Conservation (phyloP, 1,140 invertebrate genomes). For the Nasonia longicornis region DNA sequence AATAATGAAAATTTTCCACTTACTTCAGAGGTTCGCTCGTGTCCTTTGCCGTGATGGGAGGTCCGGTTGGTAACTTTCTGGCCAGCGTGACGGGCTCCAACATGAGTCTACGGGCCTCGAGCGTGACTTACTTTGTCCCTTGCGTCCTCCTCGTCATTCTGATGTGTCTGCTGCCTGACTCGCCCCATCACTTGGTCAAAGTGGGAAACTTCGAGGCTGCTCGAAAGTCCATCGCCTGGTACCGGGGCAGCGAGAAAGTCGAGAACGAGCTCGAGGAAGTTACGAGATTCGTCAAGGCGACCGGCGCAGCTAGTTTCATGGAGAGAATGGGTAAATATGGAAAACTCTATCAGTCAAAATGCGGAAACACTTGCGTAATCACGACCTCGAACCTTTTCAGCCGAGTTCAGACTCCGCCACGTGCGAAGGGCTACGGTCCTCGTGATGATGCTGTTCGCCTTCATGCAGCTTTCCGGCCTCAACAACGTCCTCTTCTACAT, state of each 20-base stretch:
- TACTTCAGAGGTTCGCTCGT: slow-evolving; percentile 72
- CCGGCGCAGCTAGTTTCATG: slow-evolving; percentile 22
- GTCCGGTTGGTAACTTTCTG: slow-evolving; percentile 74
- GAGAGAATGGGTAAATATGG: slow-evolving; percentile 30
- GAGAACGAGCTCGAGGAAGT: slow-evolving; percentile 38
- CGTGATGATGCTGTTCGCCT: slow-evolving; percentile 75
- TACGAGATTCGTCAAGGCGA: slow-evolving; percentile 37
- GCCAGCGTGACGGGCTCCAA: slow-evolving; percentile 76
- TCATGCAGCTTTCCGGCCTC: slow-evolving; percentile 83
- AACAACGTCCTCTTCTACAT: slow-evolving; percentile 81
- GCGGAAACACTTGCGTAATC: neutral
- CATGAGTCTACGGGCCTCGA: slow-evolving; percentile 42
- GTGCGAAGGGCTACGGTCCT: slow-evolving; percentile 73
- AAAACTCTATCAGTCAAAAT: neutral
- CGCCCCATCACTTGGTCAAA: slow-evolving; percentile 77
- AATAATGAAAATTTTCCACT: neutral
- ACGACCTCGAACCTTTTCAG: neutral
- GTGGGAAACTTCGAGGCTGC: slow-evolving; percentile 72
- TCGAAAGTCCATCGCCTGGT: slow-evolving; percentile 62
- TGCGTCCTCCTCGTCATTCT: slow-evolving; percentile 68
- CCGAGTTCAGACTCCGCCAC: slow-evolving; percentile 30
- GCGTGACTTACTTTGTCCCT: slow-evolving; percentile 66
- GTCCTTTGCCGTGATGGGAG: slow-evolving; percentile 43
- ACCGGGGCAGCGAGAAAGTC: slow-evolving; percentile 33
- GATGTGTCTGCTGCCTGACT: slow-evolving; percentile 76